phyloP scores from a whole-genome alignment of 2,113 vertebrate genomes.

The Sprattus sprattus region DNA sequence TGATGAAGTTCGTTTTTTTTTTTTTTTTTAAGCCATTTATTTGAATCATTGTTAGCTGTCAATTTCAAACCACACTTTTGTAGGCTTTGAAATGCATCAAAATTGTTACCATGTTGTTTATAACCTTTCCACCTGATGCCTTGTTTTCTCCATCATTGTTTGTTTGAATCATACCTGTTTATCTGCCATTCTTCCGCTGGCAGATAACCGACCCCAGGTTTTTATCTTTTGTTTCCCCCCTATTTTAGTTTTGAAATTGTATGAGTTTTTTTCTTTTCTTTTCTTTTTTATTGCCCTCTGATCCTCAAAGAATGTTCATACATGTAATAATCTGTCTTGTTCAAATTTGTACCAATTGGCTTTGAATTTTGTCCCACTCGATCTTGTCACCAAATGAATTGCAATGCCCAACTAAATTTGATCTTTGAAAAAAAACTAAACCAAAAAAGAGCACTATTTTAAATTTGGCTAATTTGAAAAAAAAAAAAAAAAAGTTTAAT shows the following conservation, averaged over 20 bases:
- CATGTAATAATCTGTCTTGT: conserved; percentile 63
- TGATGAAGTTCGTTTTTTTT: not conserved
- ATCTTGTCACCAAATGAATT: conserved; percentile 56
- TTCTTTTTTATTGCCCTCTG: conserved; percentile 24
- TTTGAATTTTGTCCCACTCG: conserved; percentile 64
- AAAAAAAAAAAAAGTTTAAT: conserved; percentile 49
- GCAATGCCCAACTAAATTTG: conserved; percentile 54
- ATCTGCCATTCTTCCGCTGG: conserved; percentile 67
- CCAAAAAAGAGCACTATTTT: conserved; percentile 36
- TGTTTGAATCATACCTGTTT: conserved; percentile 30
- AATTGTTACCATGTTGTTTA: not conserved
- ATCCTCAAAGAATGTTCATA: conserved; percentile 23
- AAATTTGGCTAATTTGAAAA: conserved; percentile 55
- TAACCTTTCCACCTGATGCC: conserved; percentile 21
- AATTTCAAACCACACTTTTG: not conserved
- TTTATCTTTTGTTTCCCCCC: conserved; percentile 12
- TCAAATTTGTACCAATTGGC: conserved; percentile 69
- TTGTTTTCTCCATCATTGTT: conserved; percentile 37
- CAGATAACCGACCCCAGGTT: conserved; percentile 31
- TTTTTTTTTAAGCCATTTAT: not conserved
- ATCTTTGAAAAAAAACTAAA: conserved; percentile 36
- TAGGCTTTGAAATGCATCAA: conserved; percentile 44
- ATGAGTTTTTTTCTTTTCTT: not conserved
- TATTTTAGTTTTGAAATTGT: not conserved
- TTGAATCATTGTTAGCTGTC: not conserved